Evolutionary conservation across 2,797 vertebrate genomes (phyloP).

Genomic region (Lateolabrax maculatus): DNA sequence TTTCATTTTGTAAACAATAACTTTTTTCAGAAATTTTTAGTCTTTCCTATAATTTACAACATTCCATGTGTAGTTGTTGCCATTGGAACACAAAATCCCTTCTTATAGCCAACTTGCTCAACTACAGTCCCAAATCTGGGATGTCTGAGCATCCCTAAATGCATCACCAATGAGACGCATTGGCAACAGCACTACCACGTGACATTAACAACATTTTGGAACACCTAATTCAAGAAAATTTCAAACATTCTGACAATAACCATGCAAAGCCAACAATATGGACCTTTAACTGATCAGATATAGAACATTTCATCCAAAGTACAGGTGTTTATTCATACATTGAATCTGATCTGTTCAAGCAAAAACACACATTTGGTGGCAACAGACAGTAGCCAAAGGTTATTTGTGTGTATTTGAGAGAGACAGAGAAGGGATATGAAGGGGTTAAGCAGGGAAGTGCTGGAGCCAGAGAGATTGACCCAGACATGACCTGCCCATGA

Average conservation of each 20-base stretch:
- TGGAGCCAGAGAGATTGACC: conserved; percentile 84
- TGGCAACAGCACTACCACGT: background rate
- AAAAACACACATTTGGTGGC: conserved; percentile 9
- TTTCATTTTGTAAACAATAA: background rate
- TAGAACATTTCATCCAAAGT: background rate
- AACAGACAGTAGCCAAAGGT: conserved; percentile 42
- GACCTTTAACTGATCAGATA: background rate
- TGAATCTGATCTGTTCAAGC: background rate
- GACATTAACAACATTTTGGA: background rate
- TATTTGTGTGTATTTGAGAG: conserved; percentile 25
- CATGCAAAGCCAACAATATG: background rate
- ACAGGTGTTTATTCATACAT: background rate
- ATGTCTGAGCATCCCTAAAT: background rate
- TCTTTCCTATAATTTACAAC: background rate
- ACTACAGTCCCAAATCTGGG: background rate
- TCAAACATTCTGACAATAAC: background rate
- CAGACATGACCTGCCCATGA: conserved; percentile 81
- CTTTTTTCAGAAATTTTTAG: too few species aligned
- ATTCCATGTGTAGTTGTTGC: background rate
- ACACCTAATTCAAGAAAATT: background rate
- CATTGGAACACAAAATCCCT: background rate
- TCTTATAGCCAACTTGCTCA: background rate
- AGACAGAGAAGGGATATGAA: conserved; percentile 61
- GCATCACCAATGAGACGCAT: background rate
- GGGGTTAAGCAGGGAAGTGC: conserved; percentile 76